Base-by-base conservation (phyloP, 1,140 invertebrate genomes). In the Drosophila pseudoobscura region DNA sequence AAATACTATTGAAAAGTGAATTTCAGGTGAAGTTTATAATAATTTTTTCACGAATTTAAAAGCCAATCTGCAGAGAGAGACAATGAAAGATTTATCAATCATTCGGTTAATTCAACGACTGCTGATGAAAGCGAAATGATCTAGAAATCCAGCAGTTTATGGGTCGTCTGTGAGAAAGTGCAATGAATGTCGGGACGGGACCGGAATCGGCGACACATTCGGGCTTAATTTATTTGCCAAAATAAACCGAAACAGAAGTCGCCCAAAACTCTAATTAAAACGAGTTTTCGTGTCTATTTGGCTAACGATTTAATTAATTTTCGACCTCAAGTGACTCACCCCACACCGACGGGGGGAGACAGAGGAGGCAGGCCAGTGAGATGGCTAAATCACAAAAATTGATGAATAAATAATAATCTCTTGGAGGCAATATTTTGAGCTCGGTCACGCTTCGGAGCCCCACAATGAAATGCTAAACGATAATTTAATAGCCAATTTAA, bases 401-500 rank as follows among this genome's bases (percentile, higher is more conserved):
- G 54, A 59, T 73, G 70, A 73, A 74, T 74, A 64, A 49, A 47
- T 51, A 75, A 74, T 74, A 74, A 73, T 64, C 72, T 54, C 24
- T 58, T 60, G 31, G 58, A 46, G 45, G 57, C 65, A 44, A 65
- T 52, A 73, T 73, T 68, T 69, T 62, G 31, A 53, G 54, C 61
- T 66, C 54, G 61, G 76, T 70, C 77, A 76, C 80, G 80, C 79
- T 78, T 46, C 60, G 31, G 53, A 54, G 3, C 35, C 50, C 66
- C 49, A 69, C 66, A 70, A 69, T 57, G 64, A 63, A 73, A 50
- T 51, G 49, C 58, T 75, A 68, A 75, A 75, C 63, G 83, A 83
- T 88, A 63, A 66, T 88, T 82, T 82, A 88, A 88, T 88, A 59
- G 71, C 78, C 75, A 88, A 88, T 88, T 88, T 78, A 78, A 70